Base-by-base conservation (phyloP, 2,797 vertebrate genomes). In the Mycteria americana region DNA sequence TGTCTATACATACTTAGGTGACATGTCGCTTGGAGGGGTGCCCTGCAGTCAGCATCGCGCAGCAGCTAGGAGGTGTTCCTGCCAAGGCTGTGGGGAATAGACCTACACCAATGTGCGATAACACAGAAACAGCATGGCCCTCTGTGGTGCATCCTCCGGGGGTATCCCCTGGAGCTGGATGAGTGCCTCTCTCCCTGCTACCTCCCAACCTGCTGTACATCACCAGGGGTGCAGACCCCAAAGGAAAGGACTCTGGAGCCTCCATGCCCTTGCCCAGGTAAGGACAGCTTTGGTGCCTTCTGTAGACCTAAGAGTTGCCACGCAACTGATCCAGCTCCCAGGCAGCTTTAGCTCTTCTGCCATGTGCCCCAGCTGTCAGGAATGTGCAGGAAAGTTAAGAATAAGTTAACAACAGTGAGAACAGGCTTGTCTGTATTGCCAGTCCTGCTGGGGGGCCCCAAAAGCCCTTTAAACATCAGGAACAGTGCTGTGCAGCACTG, bases 21-120 rank as follows among this genome's bases (percentile, higher is more conserved):
- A 37, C 23, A 39, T 7, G 12, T 15, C 3, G 0, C 30, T 48
- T 33, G 39, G 18, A 75, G 21, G 7, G 14, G 21, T 80, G 30
- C 6, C 57, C 48, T 72, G 46, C 37, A 57, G 59, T 9, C 70
- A 68, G 33, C 13, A 46, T 25, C 0, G 2, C 0, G 0, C 33
- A 51, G 68, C 27, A 85, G 18, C 11, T 70, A 7, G 46, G 57
- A 46, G 0, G 0, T 0, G 1, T 77, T 89, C 19, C 48, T 67
- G 17, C 22, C 48, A 37, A 23, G 41, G 33, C 46, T 79, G 39
- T 48, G 33, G 17, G 25, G 30, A 79, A 3, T n/a, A 48, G 50
- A 53, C 5, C 6, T 21, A 5, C 28, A 41, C 37, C 15, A 18
- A 4, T 7, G 18, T 62, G 25, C 1, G 3, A 2, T 35, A 33